Conservation (phyloP, 2,113 vertebrate genomes). For the Seriola rivoliana region DNA sequence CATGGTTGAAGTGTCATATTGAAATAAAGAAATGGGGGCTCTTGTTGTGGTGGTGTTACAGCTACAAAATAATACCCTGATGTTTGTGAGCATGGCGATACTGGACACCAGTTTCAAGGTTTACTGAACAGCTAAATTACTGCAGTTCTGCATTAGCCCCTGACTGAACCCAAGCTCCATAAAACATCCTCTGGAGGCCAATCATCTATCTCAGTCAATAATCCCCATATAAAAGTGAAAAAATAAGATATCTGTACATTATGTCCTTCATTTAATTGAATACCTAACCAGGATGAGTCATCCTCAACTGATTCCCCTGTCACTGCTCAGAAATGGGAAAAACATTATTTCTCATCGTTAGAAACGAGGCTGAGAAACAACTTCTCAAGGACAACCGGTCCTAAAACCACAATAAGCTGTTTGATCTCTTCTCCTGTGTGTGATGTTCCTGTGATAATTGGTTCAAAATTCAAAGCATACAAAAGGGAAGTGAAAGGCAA, state of each 20-base stretch:
- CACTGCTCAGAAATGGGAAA: conserved; percentile 6
- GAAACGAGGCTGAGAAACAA: conserved; percentile 27
- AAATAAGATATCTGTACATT: background rate
- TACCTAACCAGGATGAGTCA: conserved; percentile 29
- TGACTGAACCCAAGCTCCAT: background rate
- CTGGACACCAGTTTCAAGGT: no score
- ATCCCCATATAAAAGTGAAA: conserved; percentile 6
- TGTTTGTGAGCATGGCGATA: no score
- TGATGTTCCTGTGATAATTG: conserved; percentile 10
- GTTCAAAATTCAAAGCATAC: background rate
- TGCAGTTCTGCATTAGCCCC: background rate
- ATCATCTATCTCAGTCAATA: conserved; percentile 14
- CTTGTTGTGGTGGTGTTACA: no score
- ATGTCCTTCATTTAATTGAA: conserved; percentile 17
- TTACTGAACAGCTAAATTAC: background rate
- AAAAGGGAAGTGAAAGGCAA: background rate
- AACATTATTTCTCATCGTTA: conserved; percentile 43
- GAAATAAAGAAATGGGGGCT: no score
- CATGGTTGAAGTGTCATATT: no score
- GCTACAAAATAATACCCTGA: no score
- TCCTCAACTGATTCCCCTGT: conserved; percentile 2
- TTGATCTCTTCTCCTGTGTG: background rate
- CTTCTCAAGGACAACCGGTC: conserved; percentile 25
- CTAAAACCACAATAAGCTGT: conserved; percentile 13
- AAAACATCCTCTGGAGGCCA: conserved; percentile 16